Evolutionary conservation across 2,888 invertebrate genomes (phyloP).

Genomic region (Doris montereyensis): DNA sequence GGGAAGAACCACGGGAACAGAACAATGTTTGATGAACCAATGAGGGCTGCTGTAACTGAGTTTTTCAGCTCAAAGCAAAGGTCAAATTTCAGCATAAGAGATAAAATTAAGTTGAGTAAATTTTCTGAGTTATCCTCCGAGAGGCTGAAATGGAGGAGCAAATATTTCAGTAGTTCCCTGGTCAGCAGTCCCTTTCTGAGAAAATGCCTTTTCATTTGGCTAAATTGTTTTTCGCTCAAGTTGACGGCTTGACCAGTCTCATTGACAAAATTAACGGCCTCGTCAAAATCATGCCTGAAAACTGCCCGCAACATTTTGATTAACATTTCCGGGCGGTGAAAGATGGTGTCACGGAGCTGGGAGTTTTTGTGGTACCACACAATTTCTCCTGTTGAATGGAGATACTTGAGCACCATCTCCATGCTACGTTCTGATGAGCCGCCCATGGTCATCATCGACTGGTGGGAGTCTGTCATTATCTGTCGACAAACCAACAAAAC

Average conservation of each 20-base stretch:
- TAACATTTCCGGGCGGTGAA: slow-evolving; percentile 63
- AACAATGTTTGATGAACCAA: slow-evolving; percentile 54
- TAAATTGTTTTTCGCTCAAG: slow-evolving; percentile 41
- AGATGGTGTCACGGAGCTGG: slow-evolving; percentile 56
- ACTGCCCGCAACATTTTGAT: slow-evolving; percentile 66
- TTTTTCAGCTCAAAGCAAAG: slow-evolving; percentile 62
- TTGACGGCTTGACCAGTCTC: slow-evolving; percentile 50
- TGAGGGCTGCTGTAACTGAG: slow-evolving; percentile 47
- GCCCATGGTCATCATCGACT: slow-evolving; percentile 58
- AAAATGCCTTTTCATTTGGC: slow-evolving; percentile 57
- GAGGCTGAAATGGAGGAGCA: slow-evolving; percentile 58
- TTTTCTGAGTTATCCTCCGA: slow-evolving; percentile 56
- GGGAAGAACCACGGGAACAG: slow-evolving; percentile 67
- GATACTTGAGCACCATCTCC: slow-evolving; percentile 59
- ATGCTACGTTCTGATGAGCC: slow-evolving; percentile 61
- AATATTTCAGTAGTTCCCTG: slow-evolving; percentile 57
- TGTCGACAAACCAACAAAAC: background rate
- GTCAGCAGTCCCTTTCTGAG: slow-evolving; percentile 60
- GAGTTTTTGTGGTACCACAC: slow-evolving; percentile 66
- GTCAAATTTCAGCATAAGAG: slow-evolving; percentile 65
- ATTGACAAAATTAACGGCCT: slow-evolving; percentile 54
- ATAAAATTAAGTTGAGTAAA: slow-evolving; percentile 52
- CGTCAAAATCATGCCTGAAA: slow-evolving; percentile 64
- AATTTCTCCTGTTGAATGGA: slow-evolving; percentile 60
- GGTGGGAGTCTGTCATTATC: slow-evolving; percentile 50